Evolutionary conservation across 2,113 vertebrate genomes (phyloP), one percentile per base, ranked within the genome.

Genomic region (Sphyrna mokarran): DNA sequence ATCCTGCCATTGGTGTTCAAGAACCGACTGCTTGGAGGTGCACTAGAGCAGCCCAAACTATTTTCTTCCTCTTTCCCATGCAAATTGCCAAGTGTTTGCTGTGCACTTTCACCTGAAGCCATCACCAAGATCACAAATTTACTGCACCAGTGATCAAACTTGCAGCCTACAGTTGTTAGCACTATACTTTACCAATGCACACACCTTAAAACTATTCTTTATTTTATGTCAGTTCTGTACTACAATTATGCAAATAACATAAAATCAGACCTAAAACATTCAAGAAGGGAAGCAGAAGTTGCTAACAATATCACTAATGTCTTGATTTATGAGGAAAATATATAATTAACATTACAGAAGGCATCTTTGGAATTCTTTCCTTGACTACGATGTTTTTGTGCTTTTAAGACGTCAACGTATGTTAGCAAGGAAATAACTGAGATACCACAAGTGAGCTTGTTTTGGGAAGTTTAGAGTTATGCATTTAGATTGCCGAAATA

Each of bases 341-440:
- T 76, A 76, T 70, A 54, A 95, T 76, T 76, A 95, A 48, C 9
- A 95, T 76, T 76, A 23, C 43, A 72, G 68, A 54, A 95, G 69
- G 37, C 23, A 72, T 72, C 14, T 95, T 66, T 76, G 37, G 94
- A 76, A 95, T 95, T 95, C 23, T 72, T 70, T 95, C 29, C 94
- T 95, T 95, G 43, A 95, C 48, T 48, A 6, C 76, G 68, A 72
- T 95, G 68, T 54, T 72, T 76, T 33, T 95, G 69, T 72, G 40
- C 40, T 95, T 95, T 95, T 54, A 76, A 54, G 37, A 95, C 69
- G 22, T 94, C 93, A 72, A 72, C 9, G 37, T 48, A 48, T 29
- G 40, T 95, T 72, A n/a, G 93, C 16, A 72, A 95, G 94, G 69
- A 95, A 95, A 72, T 95, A 95, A 23, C 68, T 95, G 94, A 72